Evolutionary conservation across 2,888 invertebrate genomes (phyloP), one percentile per base, ranked within the genome.

Genomic region (Aethes cnicana): DNA sequence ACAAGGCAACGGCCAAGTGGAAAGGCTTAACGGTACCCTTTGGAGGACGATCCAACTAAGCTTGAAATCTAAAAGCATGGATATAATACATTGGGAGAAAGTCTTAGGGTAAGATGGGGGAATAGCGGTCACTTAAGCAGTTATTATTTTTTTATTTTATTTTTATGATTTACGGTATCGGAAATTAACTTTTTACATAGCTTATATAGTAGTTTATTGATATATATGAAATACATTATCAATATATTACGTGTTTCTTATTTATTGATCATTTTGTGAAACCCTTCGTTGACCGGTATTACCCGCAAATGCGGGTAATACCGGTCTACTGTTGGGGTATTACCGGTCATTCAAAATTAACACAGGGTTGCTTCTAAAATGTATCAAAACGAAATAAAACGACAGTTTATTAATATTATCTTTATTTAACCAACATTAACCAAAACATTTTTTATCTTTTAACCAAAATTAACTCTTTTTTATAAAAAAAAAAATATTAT

Each of bases 121-220:
- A n/a, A n/a, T n/a, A n/a, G n/a, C n/a, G n/a, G n/a, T n/a, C n/a
- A n/a, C n/a, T 30, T 30, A 30, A 30, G 30, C 30, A 16, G 30
- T 30, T 5, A 30, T 30, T 4, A n/a, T 8, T 35, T 35, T 35
- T 35, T 35, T 11, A n/a, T 18, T 18, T 35, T 35, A 18, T 35
- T 35, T 35, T 18, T 18, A 9, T 17, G 18, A 35, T 18, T 35
- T 35, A 35, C 35, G 18, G 35, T 18, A 35, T 18, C 17, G 35
- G 35, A 18, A 35, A 6, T 18, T 35, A 18, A 35, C 18, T 35
- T 35, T 35, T 35, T 35, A 35, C 35, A 35, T 35, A 35, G 18
- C 18, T 35, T 35, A 18, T 18, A 17, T 35, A 17, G 14, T 35
- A 9, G 17, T 8, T 9, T 18, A 35, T 18, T 18, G 18, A 35